phyloP scores from a whole-genome alignment of 2,888 invertebrate species.

The Achlya flavicornis region DNA sequence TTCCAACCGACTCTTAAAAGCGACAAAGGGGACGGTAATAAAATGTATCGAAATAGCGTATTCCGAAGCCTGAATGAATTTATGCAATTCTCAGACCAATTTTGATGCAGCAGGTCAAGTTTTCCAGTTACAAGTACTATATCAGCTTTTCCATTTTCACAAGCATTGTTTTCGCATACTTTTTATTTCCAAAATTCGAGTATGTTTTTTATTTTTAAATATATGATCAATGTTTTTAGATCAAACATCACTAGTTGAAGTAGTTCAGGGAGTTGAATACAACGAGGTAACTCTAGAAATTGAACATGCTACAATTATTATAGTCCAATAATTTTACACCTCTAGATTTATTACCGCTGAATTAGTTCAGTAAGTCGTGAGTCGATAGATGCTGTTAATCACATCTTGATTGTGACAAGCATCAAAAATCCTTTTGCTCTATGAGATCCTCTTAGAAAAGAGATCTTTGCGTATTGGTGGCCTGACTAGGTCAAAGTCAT shows the following conservation, averaged over 20 bases:
- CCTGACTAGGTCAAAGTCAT: not conserved
- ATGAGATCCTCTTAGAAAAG: too few relatives aligned
- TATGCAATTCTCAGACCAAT: not conserved
- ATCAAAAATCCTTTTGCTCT: not conserved
- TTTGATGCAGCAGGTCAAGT: not conserved
- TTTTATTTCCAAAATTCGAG: not conserved
- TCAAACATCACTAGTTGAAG: not conserved
- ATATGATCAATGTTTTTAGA: not conserved
- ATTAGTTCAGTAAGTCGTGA: constrained; percentile 25
- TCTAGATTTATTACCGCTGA: constrained; percentile 18
- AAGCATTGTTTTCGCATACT: not conserved
- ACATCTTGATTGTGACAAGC: not conserved
- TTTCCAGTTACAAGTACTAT: not conserved
- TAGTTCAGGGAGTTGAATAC: not conserved
- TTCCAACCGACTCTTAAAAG: constrained; percentile 8
- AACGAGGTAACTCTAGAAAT: not conserved
- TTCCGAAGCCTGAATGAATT: not conserved
- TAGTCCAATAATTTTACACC: not conserved
- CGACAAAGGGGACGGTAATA: not conserved
- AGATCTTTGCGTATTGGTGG: not conserved
- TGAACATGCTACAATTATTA: not conserved
- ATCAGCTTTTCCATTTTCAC: not conserved
- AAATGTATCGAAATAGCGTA: not conserved
- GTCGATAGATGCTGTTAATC: constrained; percentile 15
- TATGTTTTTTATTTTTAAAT: not conserved